These are phyloP conservation scores for Catalaphyllia jardinei DNA, from an alignment of 64 coral and sea anemone species.

Conservation along the genomic window DNA sequence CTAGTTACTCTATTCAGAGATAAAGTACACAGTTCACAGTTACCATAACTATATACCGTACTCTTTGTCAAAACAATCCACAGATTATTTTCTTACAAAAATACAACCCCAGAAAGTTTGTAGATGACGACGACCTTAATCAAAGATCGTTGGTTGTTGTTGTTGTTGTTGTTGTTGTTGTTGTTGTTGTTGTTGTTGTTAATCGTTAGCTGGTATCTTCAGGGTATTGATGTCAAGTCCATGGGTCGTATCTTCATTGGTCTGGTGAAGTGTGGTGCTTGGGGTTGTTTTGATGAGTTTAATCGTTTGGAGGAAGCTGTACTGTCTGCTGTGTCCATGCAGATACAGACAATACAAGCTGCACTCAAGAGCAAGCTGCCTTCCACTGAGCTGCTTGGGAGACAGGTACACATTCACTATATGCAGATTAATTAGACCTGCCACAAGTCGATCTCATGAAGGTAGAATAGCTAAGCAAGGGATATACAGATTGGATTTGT, in stretches of 20 bases:
- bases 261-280: conserved; percentile 96
- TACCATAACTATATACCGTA: too few relatives aligned
- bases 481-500: too few relatives aligned
- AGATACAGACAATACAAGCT: conserved; percentile 97
- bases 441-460: too few relatives aligned
- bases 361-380: conserved; percentile 84
- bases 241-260: conserved; percentile 99
- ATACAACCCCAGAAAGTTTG: too few relatives aligned
- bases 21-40: too few relatives aligned
- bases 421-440: too few relatives aligned
- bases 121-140: too few relatives aligned
- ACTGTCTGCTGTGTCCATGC: conserved; percentile 95
- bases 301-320: conserved; percentile 99
- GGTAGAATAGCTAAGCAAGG: too few relatives aligned
- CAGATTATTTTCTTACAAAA: too few relatives aligned
- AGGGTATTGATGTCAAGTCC: conserved; percentile 99
- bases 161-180: not conserved
- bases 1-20: too few relatives aligned
- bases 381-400: conserved; percentile 86
- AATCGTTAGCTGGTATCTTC: not conserved
- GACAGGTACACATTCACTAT: conserved; percentile 58
- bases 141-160: too few relatives aligned
- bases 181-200: not conserved
- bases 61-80: too few relatives aligned
- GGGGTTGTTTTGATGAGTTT: conserved; percentile 99